Conservation (phyloP, 2,888 invertebrate genomes). For the Caenorhabditis sp. region DNA sequence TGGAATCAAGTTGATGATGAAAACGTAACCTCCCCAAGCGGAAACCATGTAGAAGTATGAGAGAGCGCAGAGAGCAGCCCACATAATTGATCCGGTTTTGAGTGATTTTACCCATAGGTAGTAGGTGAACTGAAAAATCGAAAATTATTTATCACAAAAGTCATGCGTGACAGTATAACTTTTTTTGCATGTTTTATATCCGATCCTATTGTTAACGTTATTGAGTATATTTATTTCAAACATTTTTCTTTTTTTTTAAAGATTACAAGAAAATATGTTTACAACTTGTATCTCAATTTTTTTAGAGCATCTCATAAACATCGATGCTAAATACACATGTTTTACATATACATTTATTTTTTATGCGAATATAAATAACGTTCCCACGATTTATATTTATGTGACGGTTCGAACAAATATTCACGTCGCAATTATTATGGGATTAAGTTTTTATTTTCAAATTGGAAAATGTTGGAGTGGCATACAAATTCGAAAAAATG, state of each 20-base stretch:
- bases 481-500: too few relatives aligned
- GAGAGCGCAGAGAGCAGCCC: conserved; percentile 90
- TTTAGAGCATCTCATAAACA: too few relatives aligned
- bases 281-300: too few relatives aligned
- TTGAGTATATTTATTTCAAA: conserved; percentile 1
- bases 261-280: too few relatives aligned
- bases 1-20: conserved; percentile 98
- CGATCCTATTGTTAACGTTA: too few relatives aligned
- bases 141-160: too few relatives aligned
- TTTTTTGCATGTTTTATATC: too few relatives aligned
- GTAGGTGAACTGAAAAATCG: conserved; percentile 83
- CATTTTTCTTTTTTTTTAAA: too few relatives aligned
- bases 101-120: conserved; percentile 97
- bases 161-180: too few relatives aligned
- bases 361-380: not conserved
- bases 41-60: conserved; percentile 99
- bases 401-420: not conserved
- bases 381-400: not conserved
- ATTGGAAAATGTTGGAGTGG: too few relatives aligned
- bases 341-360: not conserved
- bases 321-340: too few relatives aligned
- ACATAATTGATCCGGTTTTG: conserved; percentile 95
- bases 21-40: conserved; percentile 99
- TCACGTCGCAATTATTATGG: not conserved
- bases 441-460: too few relatives aligned